A percentile compares a stretch with the other conserved stretches of the same genome.
These are phyloP conservation scores for Drosophila baimaii DNA, from an alignment of 1,140 invertebrate genomes.

Conservation along the genomic window DNA sequence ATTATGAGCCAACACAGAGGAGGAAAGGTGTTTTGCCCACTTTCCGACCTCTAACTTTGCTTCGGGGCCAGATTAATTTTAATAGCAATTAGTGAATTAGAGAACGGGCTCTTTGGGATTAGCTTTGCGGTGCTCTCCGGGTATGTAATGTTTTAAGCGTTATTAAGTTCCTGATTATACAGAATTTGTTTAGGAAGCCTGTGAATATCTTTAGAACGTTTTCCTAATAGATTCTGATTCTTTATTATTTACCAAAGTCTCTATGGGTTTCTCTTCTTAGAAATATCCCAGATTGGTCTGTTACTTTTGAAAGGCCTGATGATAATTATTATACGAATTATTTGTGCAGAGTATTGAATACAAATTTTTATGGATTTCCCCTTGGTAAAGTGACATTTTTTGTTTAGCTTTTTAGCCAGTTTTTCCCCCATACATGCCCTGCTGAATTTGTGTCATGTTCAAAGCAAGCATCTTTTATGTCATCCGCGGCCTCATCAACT, in stretches of 20 bases:
- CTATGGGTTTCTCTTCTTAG: no score
- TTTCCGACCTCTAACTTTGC: conserved; percentile 11
- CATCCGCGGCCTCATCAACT: conserved; percentile 41
- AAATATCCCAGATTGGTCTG: background rate
- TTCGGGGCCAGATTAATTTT: conserved; percentile 27
- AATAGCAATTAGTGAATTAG: conserved; percentile 33
- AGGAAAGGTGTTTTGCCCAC: conserved; percentile 15
- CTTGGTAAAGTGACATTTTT: background rate
- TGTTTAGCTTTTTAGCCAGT: background rate
- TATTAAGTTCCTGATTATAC: background rate
- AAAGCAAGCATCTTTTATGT: conserved; percentile 38
- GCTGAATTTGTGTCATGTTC: conserved; percentile 42
- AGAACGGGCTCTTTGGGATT: conserved; percentile 1
- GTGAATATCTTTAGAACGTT: background rate
- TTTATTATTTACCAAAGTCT: no score
- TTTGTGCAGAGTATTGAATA: background rate
- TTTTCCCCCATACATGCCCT: background rate
- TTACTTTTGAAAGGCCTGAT: background rate
- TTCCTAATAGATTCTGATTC: background rate
- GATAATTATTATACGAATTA: background rate
- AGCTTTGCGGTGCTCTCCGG: background rate
- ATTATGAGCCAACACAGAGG: conserved; percentile 21
- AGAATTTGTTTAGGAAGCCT: background rate
- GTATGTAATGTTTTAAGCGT: background rate
- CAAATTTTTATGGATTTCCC: no score